A percentile compares a stretch with the other conserved stretches of the same genome.
Conservation (phyloP, 2,888 invertebrate genomes). For the Xiphydria camelus region DNA sequence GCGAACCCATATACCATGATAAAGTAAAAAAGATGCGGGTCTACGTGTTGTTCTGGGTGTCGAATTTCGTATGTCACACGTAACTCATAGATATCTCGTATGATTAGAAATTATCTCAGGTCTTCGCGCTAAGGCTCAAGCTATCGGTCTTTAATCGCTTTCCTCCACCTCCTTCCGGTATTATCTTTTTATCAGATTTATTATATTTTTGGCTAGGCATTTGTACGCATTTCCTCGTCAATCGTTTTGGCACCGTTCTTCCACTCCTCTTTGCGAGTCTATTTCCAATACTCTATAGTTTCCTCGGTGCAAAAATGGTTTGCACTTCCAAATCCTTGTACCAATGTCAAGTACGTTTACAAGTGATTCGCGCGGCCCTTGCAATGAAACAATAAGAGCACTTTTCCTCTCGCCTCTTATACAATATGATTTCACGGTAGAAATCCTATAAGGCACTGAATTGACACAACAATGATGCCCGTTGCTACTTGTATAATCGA, state of each 20-base stretch:
- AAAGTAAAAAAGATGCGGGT: constrained; percentile 10
- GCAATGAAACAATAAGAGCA: constrained; percentile 31
- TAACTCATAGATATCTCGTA: too few relatives aligned
- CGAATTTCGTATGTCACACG: too few relatives aligned
- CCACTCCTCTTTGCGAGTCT: constrained; percentile 21
- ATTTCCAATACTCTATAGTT: constrained; percentile 9
- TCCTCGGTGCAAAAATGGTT: constrained; percentile 1
- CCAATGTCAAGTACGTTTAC: constrained; percentile 1
- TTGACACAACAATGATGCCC: constrained; percentile 26
- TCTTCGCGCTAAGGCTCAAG: too few relatives aligned
- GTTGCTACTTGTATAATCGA: constrained; percentile 15
- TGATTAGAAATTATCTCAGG: too few relatives aligned
- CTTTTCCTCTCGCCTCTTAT: constrained; percentile 24
- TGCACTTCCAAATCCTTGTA: constrained; percentile 1
- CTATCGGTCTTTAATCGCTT: too few relatives aligned
- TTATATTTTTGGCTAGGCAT: constrained; percentile 35
- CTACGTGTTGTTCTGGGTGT: too few relatives aligned
- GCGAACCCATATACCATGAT: constrained; percentile 22
- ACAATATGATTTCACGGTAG: constrained; percentile 8
- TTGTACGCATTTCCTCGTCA: constrained; percentile 36
- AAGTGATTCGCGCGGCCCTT: not conserved
- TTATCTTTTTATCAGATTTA: constrained; percentile 20
- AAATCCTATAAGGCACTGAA: constrained; percentile 42
- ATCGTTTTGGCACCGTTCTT: constrained; percentile 45
- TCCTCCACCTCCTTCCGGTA: constrained; percentile 12